Conservation (phyloP, 2,113 vertebrate species). For the Petrocephalus zakoni region DNA sequence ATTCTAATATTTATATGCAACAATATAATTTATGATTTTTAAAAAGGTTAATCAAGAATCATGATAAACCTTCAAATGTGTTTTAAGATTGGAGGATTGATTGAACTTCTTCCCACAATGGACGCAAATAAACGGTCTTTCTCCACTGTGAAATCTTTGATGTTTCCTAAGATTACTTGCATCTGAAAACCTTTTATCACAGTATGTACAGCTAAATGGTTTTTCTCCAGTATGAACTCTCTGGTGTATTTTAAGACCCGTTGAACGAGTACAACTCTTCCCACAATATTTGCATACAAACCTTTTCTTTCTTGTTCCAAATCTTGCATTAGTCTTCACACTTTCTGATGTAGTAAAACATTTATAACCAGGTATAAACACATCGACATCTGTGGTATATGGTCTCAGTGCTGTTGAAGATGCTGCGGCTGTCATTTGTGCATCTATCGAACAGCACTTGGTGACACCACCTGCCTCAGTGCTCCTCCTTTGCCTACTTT, state of each 20-base stretch:
- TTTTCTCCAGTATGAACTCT: constrained; percentile 39
- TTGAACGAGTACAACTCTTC: constrained; percentile 33
- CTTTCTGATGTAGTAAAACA: neutral
- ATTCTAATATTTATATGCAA: neutral
- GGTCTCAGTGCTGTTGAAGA: neutral
- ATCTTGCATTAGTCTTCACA: neutral
- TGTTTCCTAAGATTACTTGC: constrained; percentile 41
- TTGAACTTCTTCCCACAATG: constrained; percentile 33
- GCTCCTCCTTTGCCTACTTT: neutral
- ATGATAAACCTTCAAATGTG: constrained; percentile 23
- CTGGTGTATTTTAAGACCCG: constrained; percentile 38
- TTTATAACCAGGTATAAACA: neutral
- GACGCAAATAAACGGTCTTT: constrained; percentile 40
- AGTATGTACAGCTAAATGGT: constrained; percentile 37
- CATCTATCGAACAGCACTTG: neutral
- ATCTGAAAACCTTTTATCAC: constrained; percentile 40
- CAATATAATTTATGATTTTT: neutral
- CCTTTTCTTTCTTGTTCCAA: constrained; percentile 27
- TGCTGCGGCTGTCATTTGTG: neutral
- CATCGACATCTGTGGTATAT: neutral
- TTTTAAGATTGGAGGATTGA: constrained; percentile 17
- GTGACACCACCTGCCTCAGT: neutral
- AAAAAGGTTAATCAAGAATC: neutral
- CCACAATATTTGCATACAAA: constrained; percentile 40
- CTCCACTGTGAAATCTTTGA: constrained; percentile 41